Conservation (phyloP, 2,888 invertebrate genomes). For the Bombylius discolor region DNA sequence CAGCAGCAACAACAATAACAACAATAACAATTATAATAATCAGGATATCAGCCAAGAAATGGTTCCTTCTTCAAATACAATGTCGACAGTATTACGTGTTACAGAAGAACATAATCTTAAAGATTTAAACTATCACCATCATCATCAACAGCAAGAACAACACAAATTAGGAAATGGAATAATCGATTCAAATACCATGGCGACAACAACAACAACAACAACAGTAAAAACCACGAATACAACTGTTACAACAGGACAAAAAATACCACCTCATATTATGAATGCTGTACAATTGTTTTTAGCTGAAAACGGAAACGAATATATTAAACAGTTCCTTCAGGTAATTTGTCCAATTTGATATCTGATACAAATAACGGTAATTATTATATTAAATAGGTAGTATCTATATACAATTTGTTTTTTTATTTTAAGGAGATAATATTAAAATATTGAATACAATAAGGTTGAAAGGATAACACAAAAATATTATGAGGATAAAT, state of each 20-base stretch:
- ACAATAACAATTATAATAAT: not conserved
- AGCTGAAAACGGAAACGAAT: slow-evolving; percentile 50
- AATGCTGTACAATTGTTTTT: slow-evolving; percentile 49
- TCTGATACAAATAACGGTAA: not conserved
- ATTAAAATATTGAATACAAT: too few species aligned
- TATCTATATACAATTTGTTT: too few species aligned
- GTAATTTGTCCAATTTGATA: slow-evolving; percentile 27
- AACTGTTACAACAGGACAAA: slow-evolving; percentile 14
- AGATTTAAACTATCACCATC: not conserved
- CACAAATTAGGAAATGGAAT: not conserved
- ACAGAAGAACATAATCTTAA: not conserved
- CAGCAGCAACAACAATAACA: slow-evolving; percentile 8
- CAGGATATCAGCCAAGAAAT: too few species aligned
- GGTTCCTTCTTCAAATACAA: not conserved
- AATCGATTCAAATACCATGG: not conserved
- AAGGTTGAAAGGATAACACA: too few species aligned
- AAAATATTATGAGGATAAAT: too few species aligned
- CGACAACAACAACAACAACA: too few species aligned
- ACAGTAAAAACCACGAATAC: too few species aligned
- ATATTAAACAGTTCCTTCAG: slow-evolving; percentile 53
- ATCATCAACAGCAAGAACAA: not conserved
- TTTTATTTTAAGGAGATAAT: too few species aligned
- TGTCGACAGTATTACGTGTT: slow-evolving; percentile 14
- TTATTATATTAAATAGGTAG: too few species aligned
- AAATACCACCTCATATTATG: slow-evolving; percentile 46